A percentile compares a stretch with the other conserved stretches of the same genome.
Conservation (phyloP, 2,113 vertebrate species). For the Hyla sarda region DNA sequence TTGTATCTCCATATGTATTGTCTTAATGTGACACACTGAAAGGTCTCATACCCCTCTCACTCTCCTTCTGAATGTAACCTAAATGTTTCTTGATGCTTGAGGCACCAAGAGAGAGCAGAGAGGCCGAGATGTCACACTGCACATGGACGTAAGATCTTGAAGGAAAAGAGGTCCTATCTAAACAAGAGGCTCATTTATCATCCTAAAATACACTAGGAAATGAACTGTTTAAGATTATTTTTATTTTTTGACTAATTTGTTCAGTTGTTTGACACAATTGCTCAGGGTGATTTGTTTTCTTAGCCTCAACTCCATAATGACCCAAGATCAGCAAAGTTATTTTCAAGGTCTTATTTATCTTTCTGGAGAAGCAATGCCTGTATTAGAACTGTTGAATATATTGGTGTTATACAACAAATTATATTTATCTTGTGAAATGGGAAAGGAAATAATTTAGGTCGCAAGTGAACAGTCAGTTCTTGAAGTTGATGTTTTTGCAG, state of each 20-base stretch:
- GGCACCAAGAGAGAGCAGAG: constrained; percentile 66
- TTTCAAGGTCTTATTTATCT: too few species aligned
- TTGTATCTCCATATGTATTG: constrained; percentile 67
- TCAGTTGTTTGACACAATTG: background rate
- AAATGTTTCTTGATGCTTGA: constrained; percentile 78
- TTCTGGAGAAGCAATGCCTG: too few species aligned
- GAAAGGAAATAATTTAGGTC: too few species aligned
- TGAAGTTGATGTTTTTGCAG: too few species aligned
- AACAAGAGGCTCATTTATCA: constrained; percentile 3
- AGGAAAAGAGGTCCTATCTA: background rate
- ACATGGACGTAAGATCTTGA: constrained; percentile 9
- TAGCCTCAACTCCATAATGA: too few species aligned
- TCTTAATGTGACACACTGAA: constrained; percentile 70
- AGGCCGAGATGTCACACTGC: constrained; percentile 58
- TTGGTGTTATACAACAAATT: too few species aligned
- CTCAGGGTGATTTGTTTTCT: background rate
- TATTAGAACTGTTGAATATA: too few species aligned
- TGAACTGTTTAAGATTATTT: constrained; percentile 11
- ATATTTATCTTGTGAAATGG: too few species aligned
- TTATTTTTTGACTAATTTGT: constrained; percentile 1
- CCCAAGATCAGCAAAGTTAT: too few species aligned
- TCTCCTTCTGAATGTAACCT: constrained; percentile 67
- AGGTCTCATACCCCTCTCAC: constrained; percentile 74
- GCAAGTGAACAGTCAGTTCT: too few species aligned
- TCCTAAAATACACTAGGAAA: constrained; percentile 14